Evolutionary conservation across 2,113 vertebrate genomes (phyloP), one percentile per base, ranked within the genome.

Genomic region (Genyomyrus donnyi): DNA sequence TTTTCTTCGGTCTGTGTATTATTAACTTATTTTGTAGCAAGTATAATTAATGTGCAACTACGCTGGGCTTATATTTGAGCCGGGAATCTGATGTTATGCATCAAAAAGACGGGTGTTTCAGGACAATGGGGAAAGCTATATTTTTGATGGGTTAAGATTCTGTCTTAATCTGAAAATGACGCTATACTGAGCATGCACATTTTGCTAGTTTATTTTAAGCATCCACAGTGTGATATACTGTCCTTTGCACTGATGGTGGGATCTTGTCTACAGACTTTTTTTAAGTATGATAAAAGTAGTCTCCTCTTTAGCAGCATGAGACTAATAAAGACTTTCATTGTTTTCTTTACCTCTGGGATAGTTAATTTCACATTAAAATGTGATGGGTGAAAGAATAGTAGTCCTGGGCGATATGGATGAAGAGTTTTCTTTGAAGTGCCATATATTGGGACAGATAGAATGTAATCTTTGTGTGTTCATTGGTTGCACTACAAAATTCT

Each of bases 21-120:
- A 42, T 39, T 88, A 46, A 88, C 35, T 46, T 62, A 45, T 66
- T 88, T 62, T 88, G 87, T 45, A 88, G 53, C 35, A 66, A 88
- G 39, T 62, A 50, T 8, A 66, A 62, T 46, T 7, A 66, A 62
- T 46, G 35, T 88, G 87, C 87, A 88, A 17, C 19, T 88, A 24
- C 42, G 50, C 24, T 88, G 56, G 53, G 53, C 49, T 58, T 88
- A 45, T 21, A 46, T 62, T 62, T 39, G 42, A 53, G 49, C 42
- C 24, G 49, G 27, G 42, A 85, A 49, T 11, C 46, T 52, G 46
- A 87, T 52, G 46, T 52, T 52, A 52, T 85, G 49, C 85, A 87
- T 87, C 83, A 85, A 48, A 85, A 45, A 45, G 10, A 27, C 2
- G 9, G 84, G n/a, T 49, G 48, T 49, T 27, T 49, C n/a, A 31